phyloP scores from a whole-genome alignment of 1,140 invertebrate species.

The Apis laboriosa region DNA sequence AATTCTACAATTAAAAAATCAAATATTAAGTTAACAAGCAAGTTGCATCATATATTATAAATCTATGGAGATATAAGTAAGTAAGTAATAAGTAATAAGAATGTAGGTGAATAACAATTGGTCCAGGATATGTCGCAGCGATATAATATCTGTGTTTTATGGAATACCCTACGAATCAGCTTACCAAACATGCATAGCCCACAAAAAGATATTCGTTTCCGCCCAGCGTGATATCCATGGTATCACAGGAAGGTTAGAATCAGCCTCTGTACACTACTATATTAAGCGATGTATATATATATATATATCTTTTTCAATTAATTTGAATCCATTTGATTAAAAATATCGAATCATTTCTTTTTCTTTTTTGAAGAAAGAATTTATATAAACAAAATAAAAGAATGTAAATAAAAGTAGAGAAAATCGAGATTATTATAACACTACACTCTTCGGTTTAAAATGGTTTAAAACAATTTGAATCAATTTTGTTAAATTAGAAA shows the following conservation, averaged over 20 bases:
- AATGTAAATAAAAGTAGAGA: not conserved
- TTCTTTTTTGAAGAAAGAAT: not conserved
- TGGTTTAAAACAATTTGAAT: not conserved
- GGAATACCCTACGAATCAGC: slow-evolving; percentile 33
- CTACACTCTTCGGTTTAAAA: not conserved
- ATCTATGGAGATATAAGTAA: not conserved
- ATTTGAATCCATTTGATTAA: not conserved
- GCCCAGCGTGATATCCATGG: slow-evolving; percentile 41
- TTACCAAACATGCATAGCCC: slow-evolving; percentile 19
- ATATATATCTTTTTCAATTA: not conserved
- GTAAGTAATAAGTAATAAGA: too few species aligned
- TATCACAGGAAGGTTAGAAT: slow-evolving; percentile 12
- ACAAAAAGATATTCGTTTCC: slow-evolving; percentile 59
- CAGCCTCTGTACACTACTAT: not conserved
- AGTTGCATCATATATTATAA: not conserved
- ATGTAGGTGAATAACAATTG: not conserved
- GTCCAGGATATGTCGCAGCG: not conserved
- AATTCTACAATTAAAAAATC: not conserved
- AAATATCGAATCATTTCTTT: not conserved
- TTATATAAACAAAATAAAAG: not conserved
- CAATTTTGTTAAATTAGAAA: not conserved
- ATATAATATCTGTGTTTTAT: slow-evolving; percentile 12
- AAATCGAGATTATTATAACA: not conserved
- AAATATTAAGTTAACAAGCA: not conserved
- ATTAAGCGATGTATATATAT: not conserved